phyloP scores from a whole-genome alignment of 2,113 vertebrate species.

The Corvus moneduloides region DNA sequence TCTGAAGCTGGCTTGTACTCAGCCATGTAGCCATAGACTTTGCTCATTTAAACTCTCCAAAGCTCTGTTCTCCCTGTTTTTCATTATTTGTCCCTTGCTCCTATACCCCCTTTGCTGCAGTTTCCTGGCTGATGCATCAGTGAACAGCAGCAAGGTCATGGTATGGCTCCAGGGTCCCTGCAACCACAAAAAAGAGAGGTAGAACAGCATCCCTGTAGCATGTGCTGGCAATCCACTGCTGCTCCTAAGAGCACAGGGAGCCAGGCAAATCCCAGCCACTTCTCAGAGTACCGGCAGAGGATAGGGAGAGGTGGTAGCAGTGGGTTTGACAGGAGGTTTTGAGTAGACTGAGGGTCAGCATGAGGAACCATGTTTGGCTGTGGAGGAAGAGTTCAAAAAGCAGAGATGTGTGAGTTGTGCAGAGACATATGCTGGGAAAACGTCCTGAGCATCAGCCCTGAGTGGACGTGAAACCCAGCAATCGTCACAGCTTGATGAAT shows the following conservation, averaged over 20 bases:
- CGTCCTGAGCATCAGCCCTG: neutral
- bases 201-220: neutral
- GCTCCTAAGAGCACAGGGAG: rapidly evolving
- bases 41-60: neutral
- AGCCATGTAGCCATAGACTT: neutral
- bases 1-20: neutral
- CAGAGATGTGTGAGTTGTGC: neutral
- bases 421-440: neutral
- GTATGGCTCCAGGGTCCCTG: neutral
- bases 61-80: neutral
- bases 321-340: neutral
- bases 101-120: neutral
- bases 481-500: neutral
- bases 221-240: rapidly evolving
- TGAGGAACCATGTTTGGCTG: neutral
- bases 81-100: neutral
- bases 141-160: neutral
- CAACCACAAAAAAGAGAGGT: neutral
- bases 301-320: neutral
- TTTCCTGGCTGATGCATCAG: neutral
- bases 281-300: neutral
- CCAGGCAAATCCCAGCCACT: neutral
- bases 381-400: neutral
- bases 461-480: neutral
- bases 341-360: neutral